Conservation (phyloP, 2,797 vertebrate species). For the Myripristis jacobus region DNA sequence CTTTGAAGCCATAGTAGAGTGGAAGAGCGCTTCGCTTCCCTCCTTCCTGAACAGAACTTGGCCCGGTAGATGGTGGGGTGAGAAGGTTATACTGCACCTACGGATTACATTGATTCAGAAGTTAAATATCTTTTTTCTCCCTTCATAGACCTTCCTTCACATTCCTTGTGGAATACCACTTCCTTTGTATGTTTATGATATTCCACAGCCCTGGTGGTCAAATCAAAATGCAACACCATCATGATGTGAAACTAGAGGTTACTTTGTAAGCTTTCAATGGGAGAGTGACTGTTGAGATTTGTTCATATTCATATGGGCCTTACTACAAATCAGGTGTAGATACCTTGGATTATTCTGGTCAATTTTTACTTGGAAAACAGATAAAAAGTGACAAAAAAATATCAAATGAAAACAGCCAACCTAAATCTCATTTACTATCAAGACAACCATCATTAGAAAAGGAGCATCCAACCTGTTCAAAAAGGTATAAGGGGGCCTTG, state of each 20-base stretch:
- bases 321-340: background rate
- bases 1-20: constrained; percentile 96
- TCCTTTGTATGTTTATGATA: background rate
- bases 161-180: background rate
- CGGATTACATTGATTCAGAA: constrained; percentile 11
- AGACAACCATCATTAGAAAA: background rate
- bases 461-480: constrained; percentile 89
- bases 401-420: background rate
- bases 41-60: constrained; percentile 87
- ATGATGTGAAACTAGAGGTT: too few species aligned
- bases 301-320: background rate
- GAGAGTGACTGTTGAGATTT: background rate
- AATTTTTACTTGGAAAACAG: background rate
- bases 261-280: background rate
- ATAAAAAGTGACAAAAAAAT: background rate
- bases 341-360: background rate
- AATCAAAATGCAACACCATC: too few species aligned
- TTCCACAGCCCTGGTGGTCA: too few species aligned
- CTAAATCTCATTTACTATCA: background rate
- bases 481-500: constrained; percentile 92
- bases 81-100: constrained; percentile 98
- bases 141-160: background rate
- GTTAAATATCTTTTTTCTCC: background rate
- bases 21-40: constrained; percentile 82
- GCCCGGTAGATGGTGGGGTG: constrained; percentile 90